Base-by-base conservation (phyloP, 2,888 invertebrate species). In the Phengaris arion region DNA sequence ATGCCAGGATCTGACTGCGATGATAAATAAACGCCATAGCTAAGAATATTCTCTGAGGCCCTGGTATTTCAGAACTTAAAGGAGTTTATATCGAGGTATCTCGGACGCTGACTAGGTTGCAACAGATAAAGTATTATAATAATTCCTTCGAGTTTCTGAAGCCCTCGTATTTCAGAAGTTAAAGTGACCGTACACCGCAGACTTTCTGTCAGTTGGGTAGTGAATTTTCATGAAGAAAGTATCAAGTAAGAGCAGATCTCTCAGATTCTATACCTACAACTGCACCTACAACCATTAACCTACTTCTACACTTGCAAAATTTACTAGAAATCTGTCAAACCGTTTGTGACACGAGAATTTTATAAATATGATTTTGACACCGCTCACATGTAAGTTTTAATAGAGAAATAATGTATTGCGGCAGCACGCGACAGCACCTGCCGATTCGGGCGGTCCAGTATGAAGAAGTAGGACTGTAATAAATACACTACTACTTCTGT, bases 11-110 rank as follows among this genome's bases (percentile, higher is more conserved):
- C 79, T 76, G 80, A 80, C 48, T 48, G 48, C 81, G 80, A 81
- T 81, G 83, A 83, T 83, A 83, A 82, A 83, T 83, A 83, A 81
- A 81, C 79, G 81, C 75, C 78, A 80, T 75, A 85, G 75, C 78
- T 78, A 77, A 79, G 81, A 81, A 79, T 80, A 77, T 77, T 75
- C 75, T 75, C 57, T 72, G 74, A 75, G 72, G 76, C 74, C 75
- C 70, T 35, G 76, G 76, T 75, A 77, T 77, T 79, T 78, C 76
- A 78, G 54, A 69, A 59, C 59, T n/a, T 59, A 48, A 51, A 48
- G 72, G 72, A 52, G 74, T 46, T 74, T 74, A 74, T 74, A 74
- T 52, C n/a, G 22, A 8, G 22, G 64, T 35, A 7, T 35, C 64
- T 64, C 35, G 64, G 64, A 64, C 64, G 22, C 52, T 22, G 52